Percentiles rank a stretch among this genome's conserved stretches.
phyloP scores from a whole-genome alignment of 2,797 vertebrate genomes.

The Acridotheres tristis region DNA sequence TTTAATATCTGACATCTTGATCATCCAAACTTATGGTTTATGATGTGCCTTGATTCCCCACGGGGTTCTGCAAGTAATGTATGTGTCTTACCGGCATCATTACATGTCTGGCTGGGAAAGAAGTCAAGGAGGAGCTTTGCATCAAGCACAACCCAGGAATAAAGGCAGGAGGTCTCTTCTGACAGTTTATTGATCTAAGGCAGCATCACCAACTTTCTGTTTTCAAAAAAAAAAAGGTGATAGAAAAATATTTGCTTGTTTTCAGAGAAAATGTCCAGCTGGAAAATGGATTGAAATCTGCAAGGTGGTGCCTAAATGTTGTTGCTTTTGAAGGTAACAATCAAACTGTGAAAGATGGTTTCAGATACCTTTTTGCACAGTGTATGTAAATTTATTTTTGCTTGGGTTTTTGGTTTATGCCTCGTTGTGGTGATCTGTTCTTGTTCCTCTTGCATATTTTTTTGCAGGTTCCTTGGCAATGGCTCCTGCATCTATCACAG shows the following conservation, averaged over 20 bases:
- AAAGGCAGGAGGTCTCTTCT: background rate
- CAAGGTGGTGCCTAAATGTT: background rate
- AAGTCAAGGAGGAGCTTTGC: background rate
- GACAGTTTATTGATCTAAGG: background rate
- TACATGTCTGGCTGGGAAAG: background rate
- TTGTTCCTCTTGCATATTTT: slow-evolving; percentile 7
- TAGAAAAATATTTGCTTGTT: background rate
- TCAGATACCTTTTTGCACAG: background rate
- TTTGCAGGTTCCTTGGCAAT: slow-evolving; percentile 2
- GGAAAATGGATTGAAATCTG: background rate
- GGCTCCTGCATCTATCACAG: background rate
- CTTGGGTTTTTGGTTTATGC: background rate
- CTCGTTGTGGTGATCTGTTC: background rate
- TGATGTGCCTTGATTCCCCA: background rate
- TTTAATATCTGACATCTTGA: background rate
- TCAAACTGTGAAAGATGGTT: background rate
- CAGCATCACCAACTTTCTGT: background rate
- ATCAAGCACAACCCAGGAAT: background rate
- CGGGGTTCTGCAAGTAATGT: background rate
- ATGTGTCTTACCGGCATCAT: background rate
- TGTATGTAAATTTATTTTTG: background rate
- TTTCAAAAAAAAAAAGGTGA: accelerated
- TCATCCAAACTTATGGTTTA: background rate
- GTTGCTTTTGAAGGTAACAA: background rate
- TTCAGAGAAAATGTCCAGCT: background rate